Base-by-base conservation (phyloP, 2,797 vertebrate species). In the Molossus molossus region DNA sequence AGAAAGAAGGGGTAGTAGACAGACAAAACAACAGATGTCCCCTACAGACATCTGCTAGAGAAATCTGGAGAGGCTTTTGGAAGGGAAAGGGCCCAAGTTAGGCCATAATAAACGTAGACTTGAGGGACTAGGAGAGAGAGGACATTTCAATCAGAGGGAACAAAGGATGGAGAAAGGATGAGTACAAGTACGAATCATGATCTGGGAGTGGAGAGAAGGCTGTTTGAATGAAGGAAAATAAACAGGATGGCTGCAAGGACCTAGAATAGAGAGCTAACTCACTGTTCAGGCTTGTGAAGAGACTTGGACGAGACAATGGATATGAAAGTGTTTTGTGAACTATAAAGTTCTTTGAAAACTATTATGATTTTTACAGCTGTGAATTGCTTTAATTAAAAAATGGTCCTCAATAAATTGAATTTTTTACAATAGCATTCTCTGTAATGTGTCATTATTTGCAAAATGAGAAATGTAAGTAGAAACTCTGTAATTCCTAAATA, bases 401-500 rank as follows among this genome's bases (percentile, higher is more conserved):
- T 58, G 29, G 1, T 53, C 8, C 17, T 65, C 58, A 91, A 65
- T 53, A 73, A 57, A 93, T 33, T 33, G 48, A 90, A 13, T 48
- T 72, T 27, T 77, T 91, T 37, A 67, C 6, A 53, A 33, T 75
- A 94, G 23, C 2, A 60, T 96, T 86, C 65, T 91, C 65, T 87
- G 27, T 17, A 62, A 13, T 83, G 13, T 70, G 72, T 72, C 29
- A 80, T 73, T 48, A n/a, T 87, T 53, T 77, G 33, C 37, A 91
- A 91, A 96, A 86, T 80, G 20, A 96, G 70, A 84, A 50, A 73
- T 50, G 3, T 58, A 86, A 94, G 29, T 69, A 72, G 60, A 92
- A 94, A 81, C 72, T 79, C 48, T 76, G 0, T 75, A 70, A 57
- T 90, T 91, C 27, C 60, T 86, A 65, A 40, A 60, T 67, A 69